phyloP scores from a whole-genome alignment of 2,888 invertebrate species.

The Timema cristinae region DNA sequence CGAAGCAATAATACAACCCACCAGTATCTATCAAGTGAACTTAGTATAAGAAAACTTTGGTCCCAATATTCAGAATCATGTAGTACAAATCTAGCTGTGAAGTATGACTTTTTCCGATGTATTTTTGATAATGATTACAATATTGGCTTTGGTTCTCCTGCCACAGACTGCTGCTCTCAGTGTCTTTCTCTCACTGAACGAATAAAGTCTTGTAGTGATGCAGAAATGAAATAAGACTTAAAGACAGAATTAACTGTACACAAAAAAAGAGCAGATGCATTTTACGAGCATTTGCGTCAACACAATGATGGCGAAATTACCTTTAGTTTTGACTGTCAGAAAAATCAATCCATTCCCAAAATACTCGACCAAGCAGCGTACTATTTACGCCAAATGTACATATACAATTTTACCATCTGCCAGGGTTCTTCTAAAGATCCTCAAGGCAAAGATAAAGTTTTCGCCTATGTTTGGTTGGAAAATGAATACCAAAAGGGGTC shows the following conservation, averaged over 20 bases:
- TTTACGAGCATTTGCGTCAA: neutral
- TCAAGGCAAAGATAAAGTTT: neutral
- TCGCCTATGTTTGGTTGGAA: too few relatives aligned
- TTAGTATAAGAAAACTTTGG: constrained; percentile 1
- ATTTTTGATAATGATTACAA: constrained; percentile 6
- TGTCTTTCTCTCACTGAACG: neutral
- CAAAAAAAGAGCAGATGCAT: constrained; percentile 1
- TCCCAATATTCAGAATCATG: constrained; percentile 6
- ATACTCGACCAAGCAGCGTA: neutral
- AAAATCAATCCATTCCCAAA: neutral
- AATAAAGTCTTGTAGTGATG: neutral
- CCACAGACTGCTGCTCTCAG: neutral
- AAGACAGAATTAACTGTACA: neutral
- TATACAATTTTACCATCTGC: constrained; percentile 1
- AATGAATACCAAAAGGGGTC: constrained; percentile 10
- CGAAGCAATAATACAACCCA: constrained; percentile 6
- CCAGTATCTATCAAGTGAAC: constrained; percentile 11
- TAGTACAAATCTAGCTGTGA: constrained; percentile 1
- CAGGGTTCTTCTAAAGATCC: neutral
- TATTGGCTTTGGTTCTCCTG: constrained; percentile 3
- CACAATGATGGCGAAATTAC: neutral
- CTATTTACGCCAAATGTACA: neutral
- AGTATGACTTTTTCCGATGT: constrained; percentile 8
- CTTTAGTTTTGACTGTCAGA: constrained; percentile 11
- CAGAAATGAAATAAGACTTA: neutral